These are phyloP conservation scores for Lepidocyrtoides sp. DNA, from an alignment of 2,888 invertebrate genomes.

Conservation along the genomic window DNA sequence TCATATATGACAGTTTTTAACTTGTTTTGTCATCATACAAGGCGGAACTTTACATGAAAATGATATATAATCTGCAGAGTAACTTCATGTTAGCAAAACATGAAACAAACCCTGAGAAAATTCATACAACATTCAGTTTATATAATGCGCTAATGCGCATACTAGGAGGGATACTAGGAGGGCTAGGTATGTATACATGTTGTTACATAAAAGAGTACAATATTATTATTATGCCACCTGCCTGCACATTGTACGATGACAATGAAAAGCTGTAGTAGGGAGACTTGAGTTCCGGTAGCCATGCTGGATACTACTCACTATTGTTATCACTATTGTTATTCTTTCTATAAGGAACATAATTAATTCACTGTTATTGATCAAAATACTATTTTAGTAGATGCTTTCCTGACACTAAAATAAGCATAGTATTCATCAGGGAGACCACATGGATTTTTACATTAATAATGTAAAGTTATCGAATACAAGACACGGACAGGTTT, in stretches of 20 bases:
- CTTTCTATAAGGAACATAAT: conserved; percentile 81
- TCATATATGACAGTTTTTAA: too few relatives aligned
- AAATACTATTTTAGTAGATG: conserved; percentile 22
- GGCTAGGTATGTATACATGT: not conserved
- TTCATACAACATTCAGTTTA: not conserved
- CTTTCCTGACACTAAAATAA: not conserved
- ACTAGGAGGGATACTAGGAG: too few relatives aligned
- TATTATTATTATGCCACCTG: conserved; percentile 63
- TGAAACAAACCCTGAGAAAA: too few relatives aligned
- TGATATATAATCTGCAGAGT: too few relatives aligned
- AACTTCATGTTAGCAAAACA: too few relatives aligned
- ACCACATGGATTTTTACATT: not conserved
- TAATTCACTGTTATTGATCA: conserved; percentile 83
- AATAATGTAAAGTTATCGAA: too few relatives aligned
- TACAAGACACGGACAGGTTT: too few relatives aligned
- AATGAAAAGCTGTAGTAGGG: conserved; percentile 53
- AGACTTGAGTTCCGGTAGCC: conserved; percentile 78
- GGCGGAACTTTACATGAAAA: too few relatives aligned
- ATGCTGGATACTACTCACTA: conserved; percentile 71
- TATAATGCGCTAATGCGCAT: too few relatives aligned
- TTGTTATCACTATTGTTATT: conserved; percentile 56
- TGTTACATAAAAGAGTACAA: not conserved
- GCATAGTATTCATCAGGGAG: not conserved
- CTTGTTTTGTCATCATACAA: too few relatives aligned
- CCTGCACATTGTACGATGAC: conserved; percentile 68